A percentile compares a stretch with the other conserved stretches of the same genome.
These are phyloP conservation scores for Nothobranchius furzeri DNA, from an alignment of 2,113 vertebrate species.

Conservation along the genomic window DNA sequence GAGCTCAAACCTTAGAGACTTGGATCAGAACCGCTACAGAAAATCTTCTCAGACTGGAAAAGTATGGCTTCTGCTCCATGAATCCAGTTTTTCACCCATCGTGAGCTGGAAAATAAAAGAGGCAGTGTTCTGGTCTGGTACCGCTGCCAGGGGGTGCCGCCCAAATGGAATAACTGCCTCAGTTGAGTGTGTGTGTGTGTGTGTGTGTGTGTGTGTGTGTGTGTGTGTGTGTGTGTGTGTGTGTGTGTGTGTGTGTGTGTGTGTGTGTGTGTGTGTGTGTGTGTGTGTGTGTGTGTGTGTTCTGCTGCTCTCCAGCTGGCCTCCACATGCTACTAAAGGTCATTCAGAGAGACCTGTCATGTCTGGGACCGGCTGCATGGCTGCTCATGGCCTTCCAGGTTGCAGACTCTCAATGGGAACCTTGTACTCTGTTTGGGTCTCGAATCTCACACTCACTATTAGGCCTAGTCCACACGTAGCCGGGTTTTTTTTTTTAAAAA, in stretches of 20 bases:
- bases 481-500: no score
- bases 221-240: slow-evolving; percentile 1
- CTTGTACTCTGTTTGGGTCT: no score
- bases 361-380: neutral
- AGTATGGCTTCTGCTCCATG: no score
- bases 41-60: no score
- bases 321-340: neutral
- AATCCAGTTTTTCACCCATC: no score
- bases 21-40: no score
- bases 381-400: neutral
- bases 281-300: neutral
- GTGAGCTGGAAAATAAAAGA: slow-evolving; percentile 6
- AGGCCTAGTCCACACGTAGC: no score
- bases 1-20: no score
- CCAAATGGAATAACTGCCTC: slow-evolving; percentile 24
- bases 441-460: no score
- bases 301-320: neutral
- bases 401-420: no score
- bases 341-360: neutral
- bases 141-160: slow-evolving; percentile 3
- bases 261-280: slow-evolving; percentile 1
- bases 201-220: slow-evolving; percentile 6
- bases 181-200: slow-evolving; percentile 18
- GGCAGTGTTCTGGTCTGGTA: slow-evolving; percentile 41
- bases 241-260: slow-evolving; percentile 6